Evolutionary conservation across 2,113 vertebrate genomes (phyloP).

Genomic region (Cisticola juncidis): DNA sequence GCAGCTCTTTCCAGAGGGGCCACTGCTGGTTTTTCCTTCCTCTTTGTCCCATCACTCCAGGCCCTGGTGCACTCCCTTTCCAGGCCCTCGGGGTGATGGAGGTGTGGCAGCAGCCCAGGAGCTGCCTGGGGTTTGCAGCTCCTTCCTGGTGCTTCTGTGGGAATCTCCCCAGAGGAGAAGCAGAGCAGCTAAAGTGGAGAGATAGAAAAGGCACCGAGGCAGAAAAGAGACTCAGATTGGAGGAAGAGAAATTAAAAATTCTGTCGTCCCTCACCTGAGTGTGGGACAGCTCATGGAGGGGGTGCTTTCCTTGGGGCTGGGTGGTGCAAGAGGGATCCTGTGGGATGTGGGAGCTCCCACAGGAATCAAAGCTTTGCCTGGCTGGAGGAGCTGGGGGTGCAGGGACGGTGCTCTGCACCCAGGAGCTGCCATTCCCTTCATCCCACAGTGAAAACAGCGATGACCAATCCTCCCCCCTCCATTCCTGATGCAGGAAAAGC

Average conservation of each 20-base stretch:
- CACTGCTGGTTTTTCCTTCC: accelerated
- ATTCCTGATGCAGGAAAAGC: constrained; percentile 44
- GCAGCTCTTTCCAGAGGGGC: not conserved
- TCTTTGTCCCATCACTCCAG: not conserved
- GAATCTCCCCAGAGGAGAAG: not conserved
- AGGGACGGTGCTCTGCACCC: not conserved
- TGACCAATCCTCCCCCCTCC: not conserved
- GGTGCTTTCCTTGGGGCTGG: not conserved
- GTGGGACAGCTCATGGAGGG: not conserved
- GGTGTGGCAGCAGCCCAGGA: not conserved
- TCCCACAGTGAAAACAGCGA: not conserved
- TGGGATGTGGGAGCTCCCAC: not conserved
- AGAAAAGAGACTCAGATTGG: constrained; percentile 14
- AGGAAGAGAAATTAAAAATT: not conserved
- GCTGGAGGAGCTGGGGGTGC: not conserved
- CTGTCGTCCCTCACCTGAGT: not conserved
- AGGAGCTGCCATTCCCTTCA: not conserved
- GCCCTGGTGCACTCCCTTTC: not conserved
- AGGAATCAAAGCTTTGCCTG: not conserved
- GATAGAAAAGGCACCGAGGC: not conserved
- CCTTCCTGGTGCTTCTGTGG: not conserved
- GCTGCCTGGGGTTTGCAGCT: not conserved
- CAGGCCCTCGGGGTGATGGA: not conserved
- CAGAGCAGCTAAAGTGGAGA: not conserved
- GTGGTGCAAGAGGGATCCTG: not conserved